Conservation (phyloP, 2,113 vertebrate species). For the Athene noctua region DNA sequence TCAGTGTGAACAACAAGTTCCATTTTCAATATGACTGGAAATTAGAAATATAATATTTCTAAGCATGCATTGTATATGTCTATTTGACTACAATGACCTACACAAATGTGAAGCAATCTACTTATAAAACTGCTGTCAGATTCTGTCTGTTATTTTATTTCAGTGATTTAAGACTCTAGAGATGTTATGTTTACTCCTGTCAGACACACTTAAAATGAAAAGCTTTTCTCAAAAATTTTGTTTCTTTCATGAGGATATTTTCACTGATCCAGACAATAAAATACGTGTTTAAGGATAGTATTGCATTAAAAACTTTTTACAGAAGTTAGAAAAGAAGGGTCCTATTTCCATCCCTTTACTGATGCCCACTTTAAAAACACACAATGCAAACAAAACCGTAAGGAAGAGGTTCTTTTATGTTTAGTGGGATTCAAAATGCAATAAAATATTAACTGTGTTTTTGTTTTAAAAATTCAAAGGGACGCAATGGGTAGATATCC, state of each 20-base stretch:
- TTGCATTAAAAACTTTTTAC: background rate
- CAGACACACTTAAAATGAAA: background rate
- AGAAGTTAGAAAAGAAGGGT: background rate
- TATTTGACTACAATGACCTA: background rate
- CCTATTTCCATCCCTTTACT: background rate
- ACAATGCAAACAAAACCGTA: background rate
- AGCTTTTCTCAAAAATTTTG: background rate
- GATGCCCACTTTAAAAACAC: background rate
- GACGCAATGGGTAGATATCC: background rate
- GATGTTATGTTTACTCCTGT: background rate
- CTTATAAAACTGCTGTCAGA: background rate
- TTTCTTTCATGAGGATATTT: background rate
- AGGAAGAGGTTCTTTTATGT: background rate
- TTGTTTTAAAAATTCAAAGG: constrained; percentile 35
- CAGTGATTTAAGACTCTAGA: background rate
- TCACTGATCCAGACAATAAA: background rate
- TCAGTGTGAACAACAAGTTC: background rate
- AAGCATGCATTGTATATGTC: background rate
- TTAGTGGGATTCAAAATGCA: background rate
- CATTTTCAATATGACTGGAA: background rate
- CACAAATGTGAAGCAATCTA: background rate
- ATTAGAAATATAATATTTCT: background rate
- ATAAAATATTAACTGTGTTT: constrained; percentile 41
- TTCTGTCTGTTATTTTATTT: background rate
- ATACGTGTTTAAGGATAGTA: background rate